These are phyloP conservation scores for Yoshiicerus persimilis DNA, from an alignment of 1,140 invertebrate species.

Conservation along the genomic window DNA sequence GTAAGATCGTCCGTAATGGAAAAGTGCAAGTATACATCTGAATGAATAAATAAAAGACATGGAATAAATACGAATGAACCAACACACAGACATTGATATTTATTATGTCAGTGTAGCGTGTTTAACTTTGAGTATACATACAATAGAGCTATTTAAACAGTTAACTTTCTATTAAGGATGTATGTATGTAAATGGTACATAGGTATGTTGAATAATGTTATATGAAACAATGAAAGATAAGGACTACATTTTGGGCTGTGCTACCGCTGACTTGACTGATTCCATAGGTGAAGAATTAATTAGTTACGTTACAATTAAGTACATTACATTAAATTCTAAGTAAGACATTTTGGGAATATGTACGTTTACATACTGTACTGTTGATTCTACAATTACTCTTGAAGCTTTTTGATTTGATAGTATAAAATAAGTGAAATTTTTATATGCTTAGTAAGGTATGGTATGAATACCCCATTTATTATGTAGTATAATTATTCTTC, in stretches of 20 bases:
- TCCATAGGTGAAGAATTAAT: background rate
- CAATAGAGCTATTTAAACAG: background rate
- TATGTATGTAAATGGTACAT: background rate
- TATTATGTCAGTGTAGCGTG: constrained; percentile 9
- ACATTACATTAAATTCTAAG: background rate
- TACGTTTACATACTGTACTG: background rate
- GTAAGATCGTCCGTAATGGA: background rate
- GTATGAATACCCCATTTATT: background rate
- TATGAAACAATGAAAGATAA: background rate
- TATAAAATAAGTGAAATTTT: constrained; percentile 24
- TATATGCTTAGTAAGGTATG: constrained; percentile 3
- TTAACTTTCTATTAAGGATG: background rate
- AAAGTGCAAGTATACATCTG: background rate
- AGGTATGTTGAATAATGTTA: too few species aligned
- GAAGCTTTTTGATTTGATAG: constrained; percentile 16
- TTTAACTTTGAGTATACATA: background rate
- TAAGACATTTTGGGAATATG: constrained; percentile 8
- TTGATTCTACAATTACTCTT: background rate
- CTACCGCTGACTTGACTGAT: background rate
- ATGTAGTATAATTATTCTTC: background rate
- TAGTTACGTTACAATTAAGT: background rate
- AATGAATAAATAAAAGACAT: background rate
- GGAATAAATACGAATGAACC: background rate
- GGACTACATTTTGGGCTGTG: background rate
- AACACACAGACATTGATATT: constrained; percentile 5